Evolutionary conservation across 2,113 vertebrate genomes (phyloP).

Genomic region (Microtus richardsoni): DNA sequence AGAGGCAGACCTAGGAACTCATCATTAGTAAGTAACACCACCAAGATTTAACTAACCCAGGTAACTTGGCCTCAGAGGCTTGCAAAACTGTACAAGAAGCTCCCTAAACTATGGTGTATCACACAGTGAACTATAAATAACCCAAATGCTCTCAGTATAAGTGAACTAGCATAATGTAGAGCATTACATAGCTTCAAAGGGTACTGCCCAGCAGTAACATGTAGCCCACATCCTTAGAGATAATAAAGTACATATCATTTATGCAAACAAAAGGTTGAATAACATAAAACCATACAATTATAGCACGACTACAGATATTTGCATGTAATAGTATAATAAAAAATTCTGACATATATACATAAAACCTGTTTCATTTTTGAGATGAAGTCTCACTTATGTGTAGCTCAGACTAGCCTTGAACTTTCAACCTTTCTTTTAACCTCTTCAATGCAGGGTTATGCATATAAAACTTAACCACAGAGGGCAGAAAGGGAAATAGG

Average conservation of each 20-base stretch:
- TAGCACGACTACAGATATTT: neutral
- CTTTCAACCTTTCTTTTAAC: neutral
- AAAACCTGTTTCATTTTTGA: neutral
- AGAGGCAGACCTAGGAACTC: slow-evolving; percentile 36
- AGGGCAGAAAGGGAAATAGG: neutral
- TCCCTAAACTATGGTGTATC: neutral
- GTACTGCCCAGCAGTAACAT: neutral
- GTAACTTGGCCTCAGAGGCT: neutral
- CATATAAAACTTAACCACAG: slow-evolving; percentile 14
- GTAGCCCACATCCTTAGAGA: neutral
- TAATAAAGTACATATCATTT: neutral
- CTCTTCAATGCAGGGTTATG: neutral
- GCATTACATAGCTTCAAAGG: slow-evolving; percentile 14
- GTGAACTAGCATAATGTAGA: neutral
- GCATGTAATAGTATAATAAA: neutral
- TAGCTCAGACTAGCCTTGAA: neutral
- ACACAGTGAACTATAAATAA: slow-evolving; percentile 16
- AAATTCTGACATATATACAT: neutral
- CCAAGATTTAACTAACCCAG: slow-evolving; percentile 38
- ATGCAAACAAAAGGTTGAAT: neutral
- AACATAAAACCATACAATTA: neutral
- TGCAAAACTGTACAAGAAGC: neutral
- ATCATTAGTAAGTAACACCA: neutral
- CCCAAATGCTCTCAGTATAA: slow-evolving; percentile 3
- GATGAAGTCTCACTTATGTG: neutral